A percentile compares a stretch with the other conserved stretches of the same genome.
These are phyloP conservation scores for Turdus rufiventris DNA, from an alignment of 2,113 vertebrate species.

Conservation along the genomic window DNA sequence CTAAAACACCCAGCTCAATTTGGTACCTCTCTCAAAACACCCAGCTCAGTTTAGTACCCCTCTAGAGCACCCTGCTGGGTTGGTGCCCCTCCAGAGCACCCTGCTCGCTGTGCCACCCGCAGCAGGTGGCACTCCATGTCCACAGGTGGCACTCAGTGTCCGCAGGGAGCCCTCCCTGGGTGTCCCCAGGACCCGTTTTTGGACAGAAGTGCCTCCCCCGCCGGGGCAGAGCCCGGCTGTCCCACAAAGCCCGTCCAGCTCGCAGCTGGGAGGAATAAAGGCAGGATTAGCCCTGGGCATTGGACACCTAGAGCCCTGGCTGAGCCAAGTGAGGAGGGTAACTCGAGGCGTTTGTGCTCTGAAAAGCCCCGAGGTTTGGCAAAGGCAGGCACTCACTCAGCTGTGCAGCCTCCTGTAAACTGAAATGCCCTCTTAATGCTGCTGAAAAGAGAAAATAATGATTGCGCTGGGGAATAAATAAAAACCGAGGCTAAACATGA, in stretches of 20 bases:
- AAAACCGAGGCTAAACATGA: neutral
- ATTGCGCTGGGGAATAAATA: neutral
- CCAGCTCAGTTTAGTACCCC: accelerated
- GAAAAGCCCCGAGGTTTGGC: neutral
- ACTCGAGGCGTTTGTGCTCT: neutral
- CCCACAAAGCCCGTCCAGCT: neutral
- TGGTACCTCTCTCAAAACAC: too few species aligned
- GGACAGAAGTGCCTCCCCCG: neutral
- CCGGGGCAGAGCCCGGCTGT: too few species aligned
- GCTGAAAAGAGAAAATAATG: neutral
- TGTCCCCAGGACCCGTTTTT: accelerated
- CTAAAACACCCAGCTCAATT: accelerated
- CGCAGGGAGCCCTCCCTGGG: accelerated
- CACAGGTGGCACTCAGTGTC: neutral
- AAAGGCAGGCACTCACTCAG: neutral
- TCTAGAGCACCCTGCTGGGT: neutral
- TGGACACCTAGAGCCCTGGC: neutral
- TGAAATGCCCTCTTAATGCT: neutral
- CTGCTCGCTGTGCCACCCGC: accelerated
- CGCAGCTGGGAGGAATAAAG: neutral
- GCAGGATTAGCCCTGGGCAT: neutral
- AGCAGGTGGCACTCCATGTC: neutral
- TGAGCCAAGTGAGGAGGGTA: neutral
- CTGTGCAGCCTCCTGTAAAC: neutral
- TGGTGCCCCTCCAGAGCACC: neutral